Percentiles rank a stretch among this genome's conserved stretches.
These are phyloP conservation scores for Strigamia transsilvanica DNA, from an alignment of 2,888 invertebrate genomes.

Conservation along the genomic window DNA sequence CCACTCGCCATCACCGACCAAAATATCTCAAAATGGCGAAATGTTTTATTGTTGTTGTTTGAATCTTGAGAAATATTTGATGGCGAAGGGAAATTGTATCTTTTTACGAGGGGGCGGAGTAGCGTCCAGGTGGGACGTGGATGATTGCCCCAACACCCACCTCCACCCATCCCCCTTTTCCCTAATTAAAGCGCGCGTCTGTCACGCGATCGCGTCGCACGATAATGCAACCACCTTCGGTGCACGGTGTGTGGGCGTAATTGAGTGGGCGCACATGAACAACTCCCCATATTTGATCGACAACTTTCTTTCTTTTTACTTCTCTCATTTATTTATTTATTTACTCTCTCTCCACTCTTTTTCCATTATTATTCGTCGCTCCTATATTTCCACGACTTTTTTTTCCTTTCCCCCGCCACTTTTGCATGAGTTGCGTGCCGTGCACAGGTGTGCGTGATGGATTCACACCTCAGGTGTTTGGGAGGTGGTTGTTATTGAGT, in stretches of 20 bases:
- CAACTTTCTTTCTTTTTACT: constrained; percentile 5
- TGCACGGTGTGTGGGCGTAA: constrained; percentile 39
- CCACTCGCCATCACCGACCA: no score
- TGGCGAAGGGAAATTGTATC: constrained; percentile 12
- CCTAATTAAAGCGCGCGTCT: constrained; percentile 42
- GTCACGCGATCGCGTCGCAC: constrained; percentile 28
- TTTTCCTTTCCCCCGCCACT: neutral
- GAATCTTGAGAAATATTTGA: constrained; percentile 12
- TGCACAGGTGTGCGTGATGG: constrained; percentile 42
- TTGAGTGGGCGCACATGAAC: constrained; percentile 27
- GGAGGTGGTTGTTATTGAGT: constrained; percentile 44
- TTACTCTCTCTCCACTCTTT: neutral
- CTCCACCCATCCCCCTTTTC: constrained; percentile 8
- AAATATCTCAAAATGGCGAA: no score
- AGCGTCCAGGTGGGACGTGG: constrained; percentile 37
- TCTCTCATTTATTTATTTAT: neutral
- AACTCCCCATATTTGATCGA: constrained; percentile 3
- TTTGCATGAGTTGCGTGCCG: constrained; percentile 25
- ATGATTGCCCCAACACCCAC: constrained; percentile 42
- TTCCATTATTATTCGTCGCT: neutral
- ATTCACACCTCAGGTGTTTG: constrained; percentile 44
- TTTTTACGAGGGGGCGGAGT: constrained; percentile 40
- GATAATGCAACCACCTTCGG: constrained; percentile 22
- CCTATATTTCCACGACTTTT: neutral
- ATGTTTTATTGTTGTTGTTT: neutral